phyloP scores from a whole-genome alignment of 2,113 vertebrate species.

The Syngnathus scovelli region DNA sequence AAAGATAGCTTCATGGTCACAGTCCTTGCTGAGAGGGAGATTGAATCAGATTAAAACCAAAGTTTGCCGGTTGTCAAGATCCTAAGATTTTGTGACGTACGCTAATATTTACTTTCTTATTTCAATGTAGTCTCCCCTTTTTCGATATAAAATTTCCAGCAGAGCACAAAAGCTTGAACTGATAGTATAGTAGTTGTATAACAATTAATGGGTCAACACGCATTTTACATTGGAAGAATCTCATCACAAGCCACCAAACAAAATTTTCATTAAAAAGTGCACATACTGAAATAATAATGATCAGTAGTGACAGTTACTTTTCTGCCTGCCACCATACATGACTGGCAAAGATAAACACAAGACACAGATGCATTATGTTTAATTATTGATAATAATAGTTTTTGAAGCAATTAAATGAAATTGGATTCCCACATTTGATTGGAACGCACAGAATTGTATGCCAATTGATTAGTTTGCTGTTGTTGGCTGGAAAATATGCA shows the following conservation, averaged over 20 bases:
- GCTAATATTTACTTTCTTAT: too few species aligned
- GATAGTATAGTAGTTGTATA: too few species aligned
- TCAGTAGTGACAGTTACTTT: neutral
- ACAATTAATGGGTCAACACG: neutral
- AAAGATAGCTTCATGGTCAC: neutral
- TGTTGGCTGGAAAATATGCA: neutral
- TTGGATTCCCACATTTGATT: neutral
- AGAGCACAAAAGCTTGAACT: too few species aligned
- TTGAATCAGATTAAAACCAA: neutral
- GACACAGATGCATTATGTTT: neutral
- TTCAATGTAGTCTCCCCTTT: too few species aligned
- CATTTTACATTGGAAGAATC: neutral
- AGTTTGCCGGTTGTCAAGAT: slow-evolving; percentile 1
- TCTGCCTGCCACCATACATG: too few species aligned
- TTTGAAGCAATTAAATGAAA: neutral
- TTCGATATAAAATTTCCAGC: too few species aligned
- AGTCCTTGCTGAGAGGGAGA: neutral
- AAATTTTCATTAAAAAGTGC: neutral
- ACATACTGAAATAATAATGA: neutral
- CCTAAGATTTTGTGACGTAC: too few species aligned
- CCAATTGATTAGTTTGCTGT: slow-evolving; percentile 5
- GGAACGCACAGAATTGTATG: neutral
- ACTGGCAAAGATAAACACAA: neutral
- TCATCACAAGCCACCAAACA: neutral
- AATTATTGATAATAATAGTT: neutral